Base-by-base conservation (phyloP, 1,140 invertebrate genomes). In the Drosophila sp. region DNA sequence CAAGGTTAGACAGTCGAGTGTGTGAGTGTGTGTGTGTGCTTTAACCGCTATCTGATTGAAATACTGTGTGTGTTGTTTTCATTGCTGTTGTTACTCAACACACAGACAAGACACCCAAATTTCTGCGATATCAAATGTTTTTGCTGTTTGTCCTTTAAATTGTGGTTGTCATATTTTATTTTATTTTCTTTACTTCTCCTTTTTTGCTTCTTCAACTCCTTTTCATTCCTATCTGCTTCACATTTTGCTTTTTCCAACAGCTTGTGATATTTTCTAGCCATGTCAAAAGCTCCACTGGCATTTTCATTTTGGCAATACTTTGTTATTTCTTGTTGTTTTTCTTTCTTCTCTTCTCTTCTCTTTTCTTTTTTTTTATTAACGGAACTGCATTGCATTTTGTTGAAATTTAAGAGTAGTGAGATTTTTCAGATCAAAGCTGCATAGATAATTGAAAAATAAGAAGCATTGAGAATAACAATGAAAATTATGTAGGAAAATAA, bases 111-210 rank as follows among this genome's bases (percentile, higher is more conserved):
- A 59, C 36, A 61, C 21, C 32, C 11, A 27, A 18, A 61, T 61
- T 61, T 69, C 48, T 62, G 50, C 41, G 54, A 56, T 50, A 57
- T 73, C 21, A 4, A 2, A 21, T 64, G 41, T 54, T 61, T 29
- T 61, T 51, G 38, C 32, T 41, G 45, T 53, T 64, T 56, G 50
- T 43, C 36, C 2, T 13, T 13, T 3, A 38, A 38, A 38, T 38
- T 38, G 36, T n/a, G n/a, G n/a, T 38, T 38, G 4, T 6, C 7
- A 9, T 34, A 6, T 51, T 13, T 29, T 11, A 18, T 36, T 16
- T 34, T 34, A 18, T 53, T 34, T 34, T 53, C 1, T 18, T 34
- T 54, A 9, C 0, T 54, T 16, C 8, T 53, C 13, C 13, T 7
- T 18, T 32, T 14, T 32, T 7, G n/a, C 13, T 2, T 38, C 34